Evolutionary conservation across 2,888 invertebrate genomes (phyloP), one percentile per base, ranked within the genome.

Genomic region (Cotesia congregata): DNA sequence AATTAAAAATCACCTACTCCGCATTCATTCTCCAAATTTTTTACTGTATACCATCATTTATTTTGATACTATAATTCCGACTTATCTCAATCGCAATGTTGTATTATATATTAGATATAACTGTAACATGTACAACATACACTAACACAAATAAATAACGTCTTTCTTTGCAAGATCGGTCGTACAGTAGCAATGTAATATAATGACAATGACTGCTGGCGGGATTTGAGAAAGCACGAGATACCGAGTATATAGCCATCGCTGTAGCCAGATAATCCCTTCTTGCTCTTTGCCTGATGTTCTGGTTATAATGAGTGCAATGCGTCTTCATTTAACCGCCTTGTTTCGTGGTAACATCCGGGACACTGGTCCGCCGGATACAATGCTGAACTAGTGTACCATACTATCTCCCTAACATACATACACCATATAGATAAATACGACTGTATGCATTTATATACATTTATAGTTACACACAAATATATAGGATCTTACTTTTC

Each of bases 311-410:
- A 88, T 88, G 88, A 87, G 87, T 87, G 86, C 87, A 83, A 86
- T 88, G 88, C 85, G 84, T 88, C 87, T 88, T 88, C 88, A 88
- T 88, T 88, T 87, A 85, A 84, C 81, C 83, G 83, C 83, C 50
- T 85, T 87, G 87, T 86, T 87, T 84, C 85, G 83, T 80, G 81
- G 83, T 83, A 79, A 83, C 83, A 82, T 79, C 79, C 78, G 81
- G 81, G 81, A 83, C 82, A 83, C 73, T 67, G 82, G 82, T 82
- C 67, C 30, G 20, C 73, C 38, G 67, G 73, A 38, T 73, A 67
- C 67, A 73, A 73, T 78, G 73, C 50, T 67, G 69, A 72, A 64
- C 76, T 50, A 50, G 50, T 50, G 50, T 50, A 50, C 50, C 50
- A 72, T 72, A 74, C 72, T 70, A 72, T 67, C 59, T 15, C 60